phyloP scores from a whole-genome alignment of 2,888 invertebrate genomes.

The Cremastinae sp. region DNA sequence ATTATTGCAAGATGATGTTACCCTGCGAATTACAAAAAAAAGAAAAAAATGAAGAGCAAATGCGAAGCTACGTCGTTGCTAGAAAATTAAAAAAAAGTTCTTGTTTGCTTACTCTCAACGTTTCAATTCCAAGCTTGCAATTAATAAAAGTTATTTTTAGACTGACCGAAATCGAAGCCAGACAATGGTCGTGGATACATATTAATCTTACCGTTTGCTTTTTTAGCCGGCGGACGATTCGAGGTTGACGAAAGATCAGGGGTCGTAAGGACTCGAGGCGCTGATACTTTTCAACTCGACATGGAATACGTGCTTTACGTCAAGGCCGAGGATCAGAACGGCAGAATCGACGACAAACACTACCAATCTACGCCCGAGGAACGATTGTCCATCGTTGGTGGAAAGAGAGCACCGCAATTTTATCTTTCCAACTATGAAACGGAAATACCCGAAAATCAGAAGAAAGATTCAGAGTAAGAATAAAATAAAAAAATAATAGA shows the following conservation, averaged over 20 bases:
- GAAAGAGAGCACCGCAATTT: conserved; percentile 98
- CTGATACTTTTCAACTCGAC: conserved; percentile 95
- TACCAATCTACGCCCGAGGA: conserved; percentile 96
- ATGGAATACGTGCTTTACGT: conserved; percentile 98
- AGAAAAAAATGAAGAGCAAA: no score
- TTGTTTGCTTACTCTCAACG: no score
- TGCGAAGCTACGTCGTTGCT: no score
- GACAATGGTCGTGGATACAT: background rate
- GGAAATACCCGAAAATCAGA: conserved; percentile 97
- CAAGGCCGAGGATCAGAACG: conserved; percentile 97
- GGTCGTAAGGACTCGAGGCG: conserved; percentile 94
- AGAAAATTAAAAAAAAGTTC: no score
- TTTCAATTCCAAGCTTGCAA: no score
- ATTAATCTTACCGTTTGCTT: conserved; percentile 24
- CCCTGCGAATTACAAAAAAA: no score
- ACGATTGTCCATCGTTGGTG: conserved; percentile 96
- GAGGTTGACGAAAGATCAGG: conserved; percentile 95
- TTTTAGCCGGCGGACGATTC: conserved; percentile 84
- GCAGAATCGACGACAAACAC: conserved; percentile 92
- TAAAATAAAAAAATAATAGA: background rate
- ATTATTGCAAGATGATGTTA: no score
- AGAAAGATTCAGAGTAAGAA: conserved; percentile 97
- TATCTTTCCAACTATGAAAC: conserved; percentile 97
- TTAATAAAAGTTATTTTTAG: background rate
- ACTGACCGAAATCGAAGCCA: background rate